These are phyloP conservation scores for Erinaceus europaeus DNA, from an alignment of 2,113 vertebrate species.

Conservation along the genomic window DNA sequence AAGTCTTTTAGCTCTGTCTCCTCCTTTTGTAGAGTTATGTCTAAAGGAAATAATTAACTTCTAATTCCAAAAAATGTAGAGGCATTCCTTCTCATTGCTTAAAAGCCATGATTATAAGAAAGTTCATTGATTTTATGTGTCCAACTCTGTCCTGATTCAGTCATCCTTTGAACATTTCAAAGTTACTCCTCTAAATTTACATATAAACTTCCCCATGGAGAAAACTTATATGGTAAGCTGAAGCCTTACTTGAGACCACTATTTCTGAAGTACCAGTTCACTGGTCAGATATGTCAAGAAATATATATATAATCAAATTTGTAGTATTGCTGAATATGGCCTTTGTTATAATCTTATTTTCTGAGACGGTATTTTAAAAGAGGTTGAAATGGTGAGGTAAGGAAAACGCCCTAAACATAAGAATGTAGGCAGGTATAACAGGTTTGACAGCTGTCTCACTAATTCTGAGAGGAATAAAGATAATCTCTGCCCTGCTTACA, in stretches of 20 bases:
- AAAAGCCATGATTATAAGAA: background rate
- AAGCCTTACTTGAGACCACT: background rate
- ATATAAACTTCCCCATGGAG: background rate
- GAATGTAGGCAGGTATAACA: constrained; percentile 73
- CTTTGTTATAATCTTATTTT: constrained; percentile 64
- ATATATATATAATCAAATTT: constrained; percentile 27
- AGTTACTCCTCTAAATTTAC: background rate
- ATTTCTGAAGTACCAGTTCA: background rate
- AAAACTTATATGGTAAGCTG: background rate
- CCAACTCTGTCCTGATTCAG: background rate
- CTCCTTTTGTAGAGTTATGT: background rate
- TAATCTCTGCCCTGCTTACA: constrained; percentile 66
- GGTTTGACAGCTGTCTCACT: constrained; percentile 69
- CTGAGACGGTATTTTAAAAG: constrained; percentile 36
- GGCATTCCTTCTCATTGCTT: background rate
- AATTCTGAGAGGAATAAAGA: constrained; percentile 64
- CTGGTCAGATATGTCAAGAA: background rate
- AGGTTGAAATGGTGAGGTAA: constrained; percentile 63
- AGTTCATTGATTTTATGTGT: background rate
- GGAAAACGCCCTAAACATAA: constrained; percentile 66
- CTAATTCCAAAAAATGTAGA: background rate
- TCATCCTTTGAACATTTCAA: background rate
- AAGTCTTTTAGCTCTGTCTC: background rate
- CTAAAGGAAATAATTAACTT: background rate
- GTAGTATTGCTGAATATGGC: constrained; percentile 51